Conservation (phyloP, 2,113 vertebrate species). For the Xiphophorus hellerii region DNA sequence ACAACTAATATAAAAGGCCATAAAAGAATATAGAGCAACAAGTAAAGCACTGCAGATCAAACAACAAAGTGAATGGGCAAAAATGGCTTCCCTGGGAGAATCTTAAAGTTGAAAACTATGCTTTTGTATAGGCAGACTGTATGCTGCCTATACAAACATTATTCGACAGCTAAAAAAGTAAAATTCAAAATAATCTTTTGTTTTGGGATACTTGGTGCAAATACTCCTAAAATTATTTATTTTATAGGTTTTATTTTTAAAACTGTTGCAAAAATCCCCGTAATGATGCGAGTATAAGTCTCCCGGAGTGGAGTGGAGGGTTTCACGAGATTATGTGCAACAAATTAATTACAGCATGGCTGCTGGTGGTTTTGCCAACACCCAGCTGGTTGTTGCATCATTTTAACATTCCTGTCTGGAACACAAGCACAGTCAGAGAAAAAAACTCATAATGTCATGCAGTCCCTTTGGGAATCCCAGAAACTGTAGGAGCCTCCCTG, state of each 20-base stretch:
- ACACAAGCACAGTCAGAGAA: background rate
- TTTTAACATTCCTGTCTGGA: slow-evolving; percentile 2
- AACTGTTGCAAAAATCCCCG: background rate
- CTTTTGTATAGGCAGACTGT: background rate
- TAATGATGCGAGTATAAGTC: background rate
- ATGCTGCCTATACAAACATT: background rate
- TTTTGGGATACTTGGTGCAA: background rate
- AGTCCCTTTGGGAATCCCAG: background rate
- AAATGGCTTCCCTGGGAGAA: background rate
- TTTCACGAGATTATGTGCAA: background rate
- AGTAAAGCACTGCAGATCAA: background rate
- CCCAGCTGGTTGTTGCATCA: slow-evolving; percentile 3
- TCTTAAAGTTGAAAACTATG: background rate
- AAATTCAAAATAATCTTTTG: background rate
- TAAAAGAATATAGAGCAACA: background rate
- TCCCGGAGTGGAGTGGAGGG: background rate
- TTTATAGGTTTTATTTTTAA: background rate
- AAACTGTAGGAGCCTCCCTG: background rate
- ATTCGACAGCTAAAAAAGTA: background rate
- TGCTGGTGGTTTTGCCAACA: background rate
- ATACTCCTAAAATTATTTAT: background rate
- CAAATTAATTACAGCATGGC: background rate
- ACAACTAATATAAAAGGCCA: background rate
- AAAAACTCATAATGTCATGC: background rate
- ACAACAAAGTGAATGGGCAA: background rate